phyloP scores from a whole-genome alignment of 2,797 vertebrate genomes.

The Tinamus major region DNA sequence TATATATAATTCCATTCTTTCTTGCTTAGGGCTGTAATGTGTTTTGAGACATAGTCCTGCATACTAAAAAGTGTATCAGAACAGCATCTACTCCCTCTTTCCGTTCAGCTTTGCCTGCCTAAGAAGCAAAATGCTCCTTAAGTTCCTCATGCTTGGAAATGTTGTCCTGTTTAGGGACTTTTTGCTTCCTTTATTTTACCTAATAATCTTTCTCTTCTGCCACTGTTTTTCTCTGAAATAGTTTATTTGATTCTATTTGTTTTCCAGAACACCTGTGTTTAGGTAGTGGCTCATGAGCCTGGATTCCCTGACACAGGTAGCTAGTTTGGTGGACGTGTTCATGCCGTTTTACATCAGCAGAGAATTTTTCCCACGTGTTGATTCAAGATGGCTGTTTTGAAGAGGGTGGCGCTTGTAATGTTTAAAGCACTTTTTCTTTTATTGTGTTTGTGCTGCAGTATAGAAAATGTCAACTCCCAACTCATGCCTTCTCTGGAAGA shows the following conservation, averaged over 20 bases:
- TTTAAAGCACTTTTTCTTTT: not conserved
- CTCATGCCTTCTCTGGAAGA: not conserved
- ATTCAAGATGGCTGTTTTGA: constrained; percentile 23
- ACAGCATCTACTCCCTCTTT: not conserved
- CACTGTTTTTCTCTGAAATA: not conserved
- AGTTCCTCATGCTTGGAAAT: not conserved
- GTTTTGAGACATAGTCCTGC: not conserved
- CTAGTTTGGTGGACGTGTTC: not conserved
- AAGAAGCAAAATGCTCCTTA: not conserved
- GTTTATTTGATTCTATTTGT: not conserved
- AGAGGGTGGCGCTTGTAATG: not conserved
- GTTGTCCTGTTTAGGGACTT: not conserved
- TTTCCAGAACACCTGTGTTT: not conserved
- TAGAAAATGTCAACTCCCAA: not conserved
- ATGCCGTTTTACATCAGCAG: not conserved
- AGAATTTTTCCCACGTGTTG: not conserved
- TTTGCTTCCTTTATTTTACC: not conserved
- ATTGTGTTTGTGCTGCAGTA: not conserved
- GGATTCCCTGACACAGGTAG: not conserved
- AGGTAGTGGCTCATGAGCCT: not conserved
- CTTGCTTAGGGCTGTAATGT: not conserved
- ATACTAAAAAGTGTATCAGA: not conserved
- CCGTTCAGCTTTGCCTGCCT: not conserved
- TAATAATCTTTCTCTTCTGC: not conserved
- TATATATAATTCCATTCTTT: not conserved